phyloP scores from a whole-genome alignment of 2,888 invertebrate genomes.

The Luperina testacea region DNA sequence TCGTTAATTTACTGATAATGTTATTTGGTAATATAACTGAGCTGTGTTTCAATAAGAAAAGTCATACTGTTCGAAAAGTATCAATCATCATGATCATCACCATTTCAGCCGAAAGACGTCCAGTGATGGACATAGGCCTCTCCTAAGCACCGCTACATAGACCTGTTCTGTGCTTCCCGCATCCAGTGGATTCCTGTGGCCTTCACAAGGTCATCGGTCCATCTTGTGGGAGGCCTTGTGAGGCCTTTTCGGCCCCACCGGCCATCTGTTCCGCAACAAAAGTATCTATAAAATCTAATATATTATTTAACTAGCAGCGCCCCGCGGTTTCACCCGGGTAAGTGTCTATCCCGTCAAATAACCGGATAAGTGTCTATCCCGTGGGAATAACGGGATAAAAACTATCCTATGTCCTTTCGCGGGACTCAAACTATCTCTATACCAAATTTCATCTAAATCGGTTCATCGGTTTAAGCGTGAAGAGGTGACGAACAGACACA shows the following conservation, averaged over 20 bases:
- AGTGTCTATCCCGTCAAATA: too few species aligned
- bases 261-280: background rate
- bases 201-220: background rate
- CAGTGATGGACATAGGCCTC: background rate
- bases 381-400: too few species aligned
- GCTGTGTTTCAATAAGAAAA: background rate
- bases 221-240: background rate
- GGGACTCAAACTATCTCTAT: too few species aligned
- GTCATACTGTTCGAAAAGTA: background rate
- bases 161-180: background rate
- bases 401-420: too few species aligned
- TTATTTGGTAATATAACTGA: background rate
- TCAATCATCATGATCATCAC: background rate
- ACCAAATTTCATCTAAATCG: too few species aligned
- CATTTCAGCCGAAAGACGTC: background rate
- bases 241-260: background rate
- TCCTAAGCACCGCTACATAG: background rate
- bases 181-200: background rate
- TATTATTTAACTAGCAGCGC: background rate
- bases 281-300: too few species aligned
- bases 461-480: too few species aligned
- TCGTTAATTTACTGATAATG: background rate
- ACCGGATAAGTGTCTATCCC: too few species aligned
- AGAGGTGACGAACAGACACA: too few species aligned
- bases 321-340: too few species aligned